Percentiles rank a stretch among this genome's conserved stretches.
phyloP scores from a whole-genome alignment of 2,797 vertebrate species.

The Phoeniculus purpureus region DNA sequence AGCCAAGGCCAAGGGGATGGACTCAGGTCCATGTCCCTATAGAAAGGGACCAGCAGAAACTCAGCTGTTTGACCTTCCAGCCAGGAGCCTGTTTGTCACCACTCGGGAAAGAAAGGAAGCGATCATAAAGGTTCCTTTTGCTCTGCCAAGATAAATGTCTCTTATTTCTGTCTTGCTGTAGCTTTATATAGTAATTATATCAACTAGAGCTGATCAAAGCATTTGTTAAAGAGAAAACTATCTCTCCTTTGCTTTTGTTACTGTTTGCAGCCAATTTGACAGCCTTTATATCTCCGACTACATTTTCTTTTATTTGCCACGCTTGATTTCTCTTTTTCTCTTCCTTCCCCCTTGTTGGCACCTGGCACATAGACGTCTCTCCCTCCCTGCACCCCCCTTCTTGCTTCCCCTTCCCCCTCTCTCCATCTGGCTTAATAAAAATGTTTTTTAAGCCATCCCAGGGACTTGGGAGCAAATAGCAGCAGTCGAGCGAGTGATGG shows the following conservation, averaged over 20 bases:
- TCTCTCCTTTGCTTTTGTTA: conserved; percentile 79
- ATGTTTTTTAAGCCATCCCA: conserved; percentile 45
- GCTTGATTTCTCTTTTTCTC: conserved; percentile 82
- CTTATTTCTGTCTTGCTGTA: conserved; percentile 77
- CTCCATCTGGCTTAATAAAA: conserved; percentile 68
- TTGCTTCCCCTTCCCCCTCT: conserved; percentile 32
- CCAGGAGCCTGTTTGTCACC: conserved; percentile 32
- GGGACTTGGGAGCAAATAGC: conserved; percentile 3
- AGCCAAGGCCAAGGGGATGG: neutral
- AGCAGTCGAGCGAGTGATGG: neutral
- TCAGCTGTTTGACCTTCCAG: conserved; percentile 26
- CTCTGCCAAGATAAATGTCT: conserved; percentile 67
- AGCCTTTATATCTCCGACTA: conserved; percentile 82
- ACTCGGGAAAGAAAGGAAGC: conserved; percentile 46
- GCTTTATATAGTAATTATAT: conserved; percentile 83
- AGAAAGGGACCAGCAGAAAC: neutral
- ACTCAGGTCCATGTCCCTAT: accelerated
- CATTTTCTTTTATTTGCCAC: conserved; percentile 87
- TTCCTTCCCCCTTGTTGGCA: conserved; percentile 80
- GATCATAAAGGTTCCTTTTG: conserved; percentile 70
- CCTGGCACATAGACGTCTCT: conserved; percentile 72
- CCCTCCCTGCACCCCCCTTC: conserved; percentile 54
- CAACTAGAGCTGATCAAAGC: conserved; percentile 81
- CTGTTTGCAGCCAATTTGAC: conserved; percentile 76
- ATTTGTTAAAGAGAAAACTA: conserved; percentile 81